These are phyloP conservation scores for Pristionchus pacificus DNA, from an alignment of 1,140 invertebrate genomes.

Conservation along the genomic window DNA sequence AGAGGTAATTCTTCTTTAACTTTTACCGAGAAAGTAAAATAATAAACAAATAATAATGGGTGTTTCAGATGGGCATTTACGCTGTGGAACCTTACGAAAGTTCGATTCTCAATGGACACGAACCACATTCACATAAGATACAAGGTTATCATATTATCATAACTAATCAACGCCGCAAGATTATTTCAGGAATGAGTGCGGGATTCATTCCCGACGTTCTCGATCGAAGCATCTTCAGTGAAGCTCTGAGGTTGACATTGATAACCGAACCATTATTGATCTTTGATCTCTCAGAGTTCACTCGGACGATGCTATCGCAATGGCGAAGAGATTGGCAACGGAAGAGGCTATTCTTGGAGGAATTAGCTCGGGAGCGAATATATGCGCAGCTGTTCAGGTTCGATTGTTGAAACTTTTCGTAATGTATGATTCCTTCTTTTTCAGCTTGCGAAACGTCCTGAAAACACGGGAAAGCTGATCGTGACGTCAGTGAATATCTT, in stretches of 20 bases:
- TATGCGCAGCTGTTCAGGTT: constrained; percentile 39
- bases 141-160: constrained; percentile 35
- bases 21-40: not conserved
- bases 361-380: constrained; percentile 56
- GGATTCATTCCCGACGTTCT: constrained; percentile 49
- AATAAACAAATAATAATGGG: too few species aligned
- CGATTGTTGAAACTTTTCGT: not conserved
- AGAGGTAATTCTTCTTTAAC: constrained; percentile 8
- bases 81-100: constrained; percentile 51
- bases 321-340: constrained; percentile 50
- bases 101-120: constrained; percentile 43
- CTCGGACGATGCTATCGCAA: constrained; percentile 54
- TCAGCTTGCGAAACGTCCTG: constrained; percentile 40
- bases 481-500: constrained; percentile 54
- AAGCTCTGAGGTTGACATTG: too few species aligned
- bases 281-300: too few species aligned
- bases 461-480: constrained; percentile 49
- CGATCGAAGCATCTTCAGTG: constrained; percentile 47
- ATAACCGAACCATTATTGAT: too few species aligned
- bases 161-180: too few species aligned
- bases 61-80: constrained; percentile 17
- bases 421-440: not conserved
- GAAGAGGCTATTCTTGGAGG: constrained; percentile 56
- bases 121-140: constrained; percentile 50
- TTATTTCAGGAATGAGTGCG: constrained; percentile 45